These are phyloP conservation scores for Drosophila nigricruria DNA, from an alignment of 2,888 invertebrate species.

Conservation along the genomic window DNA sequence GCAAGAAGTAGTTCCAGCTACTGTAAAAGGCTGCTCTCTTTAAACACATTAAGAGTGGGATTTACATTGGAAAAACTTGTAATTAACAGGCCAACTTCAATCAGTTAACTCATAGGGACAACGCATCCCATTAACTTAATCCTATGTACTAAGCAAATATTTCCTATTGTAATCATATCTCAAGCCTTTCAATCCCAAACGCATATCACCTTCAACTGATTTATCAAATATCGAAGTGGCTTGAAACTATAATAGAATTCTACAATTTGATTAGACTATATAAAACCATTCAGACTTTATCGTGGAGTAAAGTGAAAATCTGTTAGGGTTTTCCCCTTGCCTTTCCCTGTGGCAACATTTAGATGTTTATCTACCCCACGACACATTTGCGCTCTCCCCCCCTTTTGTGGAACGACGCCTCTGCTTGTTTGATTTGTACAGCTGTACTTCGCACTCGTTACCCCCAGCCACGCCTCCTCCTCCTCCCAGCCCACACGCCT, in stretches of 20 bases:
- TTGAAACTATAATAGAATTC: slow-evolving; percentile 1
- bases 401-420: slow-evolving; percentile 11
- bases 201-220: not conserved
- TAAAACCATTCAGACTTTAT: not conserved
- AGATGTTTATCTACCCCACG: slow-evolving; percentile 14
- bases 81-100: not conserved
- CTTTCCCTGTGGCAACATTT: slow-evolving; percentile 11
- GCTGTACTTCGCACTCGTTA: slow-evolving; percentile 41
- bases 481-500: not conserved
- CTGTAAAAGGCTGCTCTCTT: too few relatives aligned
- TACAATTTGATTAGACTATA: not conserved
- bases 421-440: slow-evolving; percentile 41
- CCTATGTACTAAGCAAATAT: not conserved
- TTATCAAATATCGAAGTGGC: not conserved
- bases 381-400: not conserved
- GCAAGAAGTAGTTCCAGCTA: not conserved
- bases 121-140: not conserved
- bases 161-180: not conserved
- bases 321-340: not conserved
- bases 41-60: not conserved
- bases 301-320: not conserved
- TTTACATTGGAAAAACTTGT: not conserved
- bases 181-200: not conserved
- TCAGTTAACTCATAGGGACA: not conserved
- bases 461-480: not conserved